Conservation (phyloP, 1,140 invertebrate genomes). For the Drosophila funebris region DNA sequence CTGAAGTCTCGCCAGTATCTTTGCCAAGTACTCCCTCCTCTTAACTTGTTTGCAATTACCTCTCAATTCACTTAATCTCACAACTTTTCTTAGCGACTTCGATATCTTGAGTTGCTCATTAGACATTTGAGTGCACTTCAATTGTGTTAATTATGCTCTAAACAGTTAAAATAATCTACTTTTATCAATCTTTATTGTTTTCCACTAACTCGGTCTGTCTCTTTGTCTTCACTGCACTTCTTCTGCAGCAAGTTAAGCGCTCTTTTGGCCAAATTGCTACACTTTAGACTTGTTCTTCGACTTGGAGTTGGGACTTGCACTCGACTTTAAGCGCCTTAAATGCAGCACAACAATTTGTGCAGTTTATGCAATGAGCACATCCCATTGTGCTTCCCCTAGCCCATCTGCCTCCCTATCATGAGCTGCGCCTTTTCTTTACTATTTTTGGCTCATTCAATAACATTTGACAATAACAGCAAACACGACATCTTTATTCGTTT, state of each 20-base stretch:
- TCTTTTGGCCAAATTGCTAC: constrained; percentile 11
- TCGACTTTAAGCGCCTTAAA: constrained; percentile 18
- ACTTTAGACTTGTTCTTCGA: not conserved
- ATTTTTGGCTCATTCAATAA: constrained; percentile 49
- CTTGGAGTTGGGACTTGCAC: too few relatives aligned
- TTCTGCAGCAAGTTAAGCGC: not conserved
- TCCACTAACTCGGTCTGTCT: not conserved
- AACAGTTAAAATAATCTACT: not conserved
- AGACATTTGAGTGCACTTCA: constrained; percentile 1
- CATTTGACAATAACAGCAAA: constrained; percentile 24
- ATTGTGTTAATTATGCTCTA: constrained; percentile 5
- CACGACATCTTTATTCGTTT: constrained; percentile 53
- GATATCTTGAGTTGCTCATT: not conserved
- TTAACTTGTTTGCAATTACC: too few relatives aligned
- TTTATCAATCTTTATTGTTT: not conserved
- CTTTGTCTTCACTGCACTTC: not conserved
- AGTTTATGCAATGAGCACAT: not conserved
- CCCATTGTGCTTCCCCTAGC: not conserved
- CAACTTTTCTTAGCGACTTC: not conserved
- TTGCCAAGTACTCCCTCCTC: too few relatives aligned
- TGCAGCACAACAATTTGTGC: not conserved
- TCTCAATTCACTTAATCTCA: not conserved
- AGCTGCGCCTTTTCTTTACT: not conserved
- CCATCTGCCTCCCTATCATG: not conserved
- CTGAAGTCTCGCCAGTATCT: too few relatives aligned